Percentiles rank a stretch among this genome's conserved stretches.
Conservation (phyloP, 2,113 vertebrate species). For the Brienomyrus longianalis region DNA sequence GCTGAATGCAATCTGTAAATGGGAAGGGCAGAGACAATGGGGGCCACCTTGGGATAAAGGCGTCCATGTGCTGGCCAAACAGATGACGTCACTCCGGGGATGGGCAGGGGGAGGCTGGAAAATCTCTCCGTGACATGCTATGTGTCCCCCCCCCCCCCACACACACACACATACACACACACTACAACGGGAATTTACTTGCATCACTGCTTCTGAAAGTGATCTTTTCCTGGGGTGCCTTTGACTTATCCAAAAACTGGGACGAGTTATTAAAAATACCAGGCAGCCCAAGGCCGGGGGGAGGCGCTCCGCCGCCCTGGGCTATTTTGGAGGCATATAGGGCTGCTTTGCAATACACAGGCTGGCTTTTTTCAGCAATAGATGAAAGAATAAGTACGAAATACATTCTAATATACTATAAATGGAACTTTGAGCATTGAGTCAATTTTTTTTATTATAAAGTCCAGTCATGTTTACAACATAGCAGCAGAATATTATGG, state of each 20-base stretch:
- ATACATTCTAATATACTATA: background rate
- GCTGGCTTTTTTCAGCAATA: background rate
- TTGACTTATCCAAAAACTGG: background rate
- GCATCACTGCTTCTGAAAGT: conserved; percentile 38
- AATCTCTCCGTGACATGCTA: conserved; percentile 43
- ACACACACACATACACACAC: too few species aligned
- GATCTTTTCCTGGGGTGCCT: conserved; percentile 18
- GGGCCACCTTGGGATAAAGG: conserved; percentile 53
- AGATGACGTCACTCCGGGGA: conserved; percentile 58
- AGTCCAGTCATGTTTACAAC: background rate
- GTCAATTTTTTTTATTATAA: background rate
- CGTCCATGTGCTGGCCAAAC: conserved; percentile 52
- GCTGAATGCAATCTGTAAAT: conserved; percentile 33
- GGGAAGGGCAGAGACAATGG: conserved; percentile 56
- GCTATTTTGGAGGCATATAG: background rate
- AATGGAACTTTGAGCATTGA: background rate
- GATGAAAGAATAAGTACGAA: background rate
- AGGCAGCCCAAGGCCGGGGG: background rate
- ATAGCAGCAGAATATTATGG: background rate
- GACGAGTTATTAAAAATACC: background rate
- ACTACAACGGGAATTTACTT: conserved; percentile 24
- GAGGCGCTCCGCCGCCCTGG: background rate
- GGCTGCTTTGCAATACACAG: background rate
- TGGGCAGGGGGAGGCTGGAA: conserved; percentile 27
- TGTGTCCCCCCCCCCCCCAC: background rate